phyloP scores from a whole-genome alignment of 2,797 vertebrate genomes.

The Urophycis tenuis region DNA sequence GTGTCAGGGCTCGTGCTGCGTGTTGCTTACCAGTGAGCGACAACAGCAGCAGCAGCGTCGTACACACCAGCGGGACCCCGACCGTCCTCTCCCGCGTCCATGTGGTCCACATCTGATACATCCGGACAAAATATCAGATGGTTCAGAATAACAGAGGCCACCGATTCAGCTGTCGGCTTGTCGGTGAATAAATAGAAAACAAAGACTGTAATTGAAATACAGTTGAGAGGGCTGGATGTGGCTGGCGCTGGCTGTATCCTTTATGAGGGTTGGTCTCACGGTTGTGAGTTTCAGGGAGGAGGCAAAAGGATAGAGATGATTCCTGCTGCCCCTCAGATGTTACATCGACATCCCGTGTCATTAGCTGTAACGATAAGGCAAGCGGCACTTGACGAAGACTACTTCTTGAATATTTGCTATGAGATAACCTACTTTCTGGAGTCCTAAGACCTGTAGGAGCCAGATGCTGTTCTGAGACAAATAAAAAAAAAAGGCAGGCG shows the following conservation, averaged over 20 bases:
- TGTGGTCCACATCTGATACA: background rate
- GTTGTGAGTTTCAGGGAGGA: slow-evolving; percentile 34
- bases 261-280: slow-evolving; percentile 53
- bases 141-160: background rate
- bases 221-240: slow-evolving; percentile 32
- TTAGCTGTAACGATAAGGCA: background rate
- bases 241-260: slow-evolving; percentile 66
- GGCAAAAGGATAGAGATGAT: slow-evolving; percentile 16
- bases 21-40: background rate
- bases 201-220: background rate
- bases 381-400: background rate
- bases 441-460: background rate
- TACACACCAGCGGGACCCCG: background rate
- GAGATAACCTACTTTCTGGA: background rate
- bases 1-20: background rate
- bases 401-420: background rate
- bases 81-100: background rate
- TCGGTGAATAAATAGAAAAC: background rate
- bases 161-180: background rate
- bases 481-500: background rate
- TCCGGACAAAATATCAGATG: background rate
- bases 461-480: background rate
- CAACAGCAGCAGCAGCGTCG: background rate
- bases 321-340: background rate
- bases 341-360: background rate